Conservation (phyloP, 2,113 vertebrate genomes). For the Plestiodon gilberti region DNA sequence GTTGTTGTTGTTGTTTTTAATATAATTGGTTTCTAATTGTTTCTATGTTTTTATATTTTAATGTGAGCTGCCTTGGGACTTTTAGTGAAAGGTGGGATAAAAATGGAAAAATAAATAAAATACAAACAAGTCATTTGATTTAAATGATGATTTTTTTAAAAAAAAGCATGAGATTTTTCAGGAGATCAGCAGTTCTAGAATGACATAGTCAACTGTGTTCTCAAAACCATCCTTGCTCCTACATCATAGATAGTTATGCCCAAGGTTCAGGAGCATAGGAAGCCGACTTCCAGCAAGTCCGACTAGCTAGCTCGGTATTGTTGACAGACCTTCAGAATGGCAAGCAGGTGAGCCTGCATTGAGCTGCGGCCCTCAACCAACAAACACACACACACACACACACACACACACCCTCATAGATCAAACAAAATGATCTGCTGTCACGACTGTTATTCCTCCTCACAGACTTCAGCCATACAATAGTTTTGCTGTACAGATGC, state of each 20-base stretch:
- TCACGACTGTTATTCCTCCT: not conserved
- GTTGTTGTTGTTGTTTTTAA: no score
- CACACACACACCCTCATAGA: not conserved
- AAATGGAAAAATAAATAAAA: no score
- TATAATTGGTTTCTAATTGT: no score
- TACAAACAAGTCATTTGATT: no score
- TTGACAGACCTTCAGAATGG: no score
- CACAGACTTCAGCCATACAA: not conserved
- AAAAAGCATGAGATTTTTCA: not conserved
- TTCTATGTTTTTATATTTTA: no score
- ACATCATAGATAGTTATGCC: not conserved
- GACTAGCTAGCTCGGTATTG: no score
- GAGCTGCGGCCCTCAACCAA: not conserved
- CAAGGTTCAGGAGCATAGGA: not conserved
- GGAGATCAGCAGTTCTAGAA: not conserved
- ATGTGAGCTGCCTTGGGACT: no score
- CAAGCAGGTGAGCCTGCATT: no score
- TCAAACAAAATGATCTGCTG: slow-evolving; percentile 11
- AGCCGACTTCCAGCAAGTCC: no score
- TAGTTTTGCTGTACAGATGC: not conserved
- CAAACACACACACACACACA: not conserved
- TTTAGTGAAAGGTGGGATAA: no score
- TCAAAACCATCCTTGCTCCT: not conserved
- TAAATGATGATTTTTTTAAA: no score
- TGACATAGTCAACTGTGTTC: not conserved